phyloP scores from a whole-genome alignment of 2,888 invertebrate genomes.

The Encarsia formosa region DNA sequence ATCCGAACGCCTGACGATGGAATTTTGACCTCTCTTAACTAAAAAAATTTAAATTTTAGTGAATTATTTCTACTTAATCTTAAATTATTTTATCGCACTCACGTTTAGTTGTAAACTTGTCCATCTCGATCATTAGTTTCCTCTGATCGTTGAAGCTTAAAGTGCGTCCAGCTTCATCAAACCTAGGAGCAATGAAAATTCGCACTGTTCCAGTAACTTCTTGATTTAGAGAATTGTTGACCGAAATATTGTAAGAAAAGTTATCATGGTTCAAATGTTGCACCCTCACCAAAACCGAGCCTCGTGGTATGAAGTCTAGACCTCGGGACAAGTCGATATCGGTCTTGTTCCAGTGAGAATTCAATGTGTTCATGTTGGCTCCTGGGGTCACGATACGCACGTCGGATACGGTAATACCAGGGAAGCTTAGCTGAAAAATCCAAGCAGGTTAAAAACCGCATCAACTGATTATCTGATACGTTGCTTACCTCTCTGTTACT shows the following conservation, averaged over 20 bases:
- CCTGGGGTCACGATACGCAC: slow-evolving; percentile 36
- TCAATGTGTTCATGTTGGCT: slow-evolving; percentile 44
- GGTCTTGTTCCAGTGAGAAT: slow-evolving; percentile 76
- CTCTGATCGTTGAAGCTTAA: slow-evolving; percentile 64
- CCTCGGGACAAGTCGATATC: slow-evolving; percentile 74
- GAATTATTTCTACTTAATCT: no score
- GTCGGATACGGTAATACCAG: slow-evolving; percentile 60
- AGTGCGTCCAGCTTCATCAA: slow-evolving; percentile 62
- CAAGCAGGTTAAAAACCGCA: background rate
- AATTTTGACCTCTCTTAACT: slow-evolving; percentile 68
- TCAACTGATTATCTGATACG: background rate
- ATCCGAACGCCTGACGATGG: slow-evolving; percentile 61
- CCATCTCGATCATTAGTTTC: slow-evolving; percentile 66
- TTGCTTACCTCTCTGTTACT: slow-evolving; percentile 31
- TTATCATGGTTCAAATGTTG: slow-evolving; percentile 74
- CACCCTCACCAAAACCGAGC: slow-evolving; percentile 67
- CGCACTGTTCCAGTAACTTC: slow-evolving; percentile 59
- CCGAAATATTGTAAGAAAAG: slow-evolving; percentile 64
- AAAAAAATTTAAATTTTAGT: background rate
- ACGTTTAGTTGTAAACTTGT: slow-evolving; percentile 65
- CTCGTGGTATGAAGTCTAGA: slow-evolving; percentile 76
- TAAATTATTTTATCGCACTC: slow-evolving; percentile 52
- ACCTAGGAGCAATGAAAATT: slow-evolving; percentile 65
- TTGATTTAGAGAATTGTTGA: slow-evolving; percentile 53
- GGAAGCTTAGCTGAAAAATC: slow-evolving; percentile 58